Evolutionary conservation across 2,888 invertebrate species (phyloP).

Genomic region (Cheiracanthium punctorium): DNA sequence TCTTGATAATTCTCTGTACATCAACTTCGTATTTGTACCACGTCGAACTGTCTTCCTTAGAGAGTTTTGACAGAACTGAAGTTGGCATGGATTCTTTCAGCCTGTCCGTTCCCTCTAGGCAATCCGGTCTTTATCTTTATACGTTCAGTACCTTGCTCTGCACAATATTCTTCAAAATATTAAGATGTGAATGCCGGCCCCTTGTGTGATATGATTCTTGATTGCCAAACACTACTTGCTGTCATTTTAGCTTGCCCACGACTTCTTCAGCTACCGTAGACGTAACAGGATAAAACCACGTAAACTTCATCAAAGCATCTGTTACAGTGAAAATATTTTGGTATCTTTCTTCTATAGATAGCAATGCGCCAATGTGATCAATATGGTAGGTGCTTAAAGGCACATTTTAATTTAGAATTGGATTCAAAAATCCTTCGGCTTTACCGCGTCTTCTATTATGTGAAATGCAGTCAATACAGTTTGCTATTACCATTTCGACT

Average conservation of each 20-base stretch:
- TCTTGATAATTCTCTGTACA: background rate
- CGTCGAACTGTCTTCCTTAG: background rate
- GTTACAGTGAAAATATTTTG: background rate
- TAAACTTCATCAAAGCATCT: background rate
- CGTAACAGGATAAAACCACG: conserved; percentile 32
- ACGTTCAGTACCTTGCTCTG: background rate
- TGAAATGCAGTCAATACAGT: background rate
- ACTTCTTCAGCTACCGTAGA: conserved; percentile 11
- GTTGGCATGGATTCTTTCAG: background rate
- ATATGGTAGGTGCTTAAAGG: background rate
- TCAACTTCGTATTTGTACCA: background rate
- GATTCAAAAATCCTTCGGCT: background rate
- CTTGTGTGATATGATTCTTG: conserved; percentile 16
- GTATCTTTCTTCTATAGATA: background rate
- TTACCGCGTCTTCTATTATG: background rate
- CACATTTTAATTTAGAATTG: background rate
- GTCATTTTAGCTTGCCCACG: conserved; percentile 14
- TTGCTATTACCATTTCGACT: background rate
- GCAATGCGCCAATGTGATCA: background rate
- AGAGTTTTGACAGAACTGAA: background rate
- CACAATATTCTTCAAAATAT: background rate
- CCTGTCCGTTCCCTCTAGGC: conserved; percentile 22
- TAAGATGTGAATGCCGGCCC: conserved; percentile 18
- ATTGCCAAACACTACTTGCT: conserved; percentile 27
- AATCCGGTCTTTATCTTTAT: conserved; percentile 1